Evolutionary conservation across 2,888 invertebrate species (phyloP), one percentile per base, ranked within the genome.

Genomic region (Odontomyia ornata): DNA sequence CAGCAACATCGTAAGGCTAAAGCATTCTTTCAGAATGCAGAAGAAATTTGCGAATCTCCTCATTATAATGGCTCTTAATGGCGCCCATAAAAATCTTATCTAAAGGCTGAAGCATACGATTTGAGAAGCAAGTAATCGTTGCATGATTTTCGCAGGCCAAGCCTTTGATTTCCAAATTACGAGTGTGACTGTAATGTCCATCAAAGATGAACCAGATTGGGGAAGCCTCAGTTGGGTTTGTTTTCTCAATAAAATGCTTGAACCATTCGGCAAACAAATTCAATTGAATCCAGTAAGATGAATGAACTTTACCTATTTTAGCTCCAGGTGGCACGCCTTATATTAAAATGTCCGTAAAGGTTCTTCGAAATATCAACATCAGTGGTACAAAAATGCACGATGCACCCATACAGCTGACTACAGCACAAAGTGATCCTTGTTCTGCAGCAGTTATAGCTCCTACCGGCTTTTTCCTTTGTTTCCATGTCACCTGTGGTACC

Each of bases 271-370:
- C 79, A 79, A 84, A 84, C 1, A 83, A 72, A 23, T 82, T 76
- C 23, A 79, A 64, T 77, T 84, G 83, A n/a, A 85, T 81, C 84
- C 84, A 85, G 25, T 83, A 82, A 46, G 82, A 83, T 72, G 79
- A 79, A 72, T 84, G 83, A 79, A 80, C 81, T 56, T 77, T 79
- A 47, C 77, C 78, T 30, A 83, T 81, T 13, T n/a, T n/a, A n/a
- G 83, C 77, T 47, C 83, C 84, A 23, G 82, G 60, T 25, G 82
- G 84, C 30, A 82, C 83, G 36, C 83, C 83, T 67, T 82, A 80
- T 79, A 82, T 81, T 57, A 83, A 73, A 64, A 80, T 77, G 1
- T 78, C 67, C 30, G 81, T 82, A 79, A 81, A 80, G 15, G 21
- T 60, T 11, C 60, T 13, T 7, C 7, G 60, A 23, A 60, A 60